A percentile compares a stretch with the other conserved stretches of the same genome.
Conservation (phyloP, 1,140 invertebrate species). For the Pogonognathellus flavescens region DNA sequence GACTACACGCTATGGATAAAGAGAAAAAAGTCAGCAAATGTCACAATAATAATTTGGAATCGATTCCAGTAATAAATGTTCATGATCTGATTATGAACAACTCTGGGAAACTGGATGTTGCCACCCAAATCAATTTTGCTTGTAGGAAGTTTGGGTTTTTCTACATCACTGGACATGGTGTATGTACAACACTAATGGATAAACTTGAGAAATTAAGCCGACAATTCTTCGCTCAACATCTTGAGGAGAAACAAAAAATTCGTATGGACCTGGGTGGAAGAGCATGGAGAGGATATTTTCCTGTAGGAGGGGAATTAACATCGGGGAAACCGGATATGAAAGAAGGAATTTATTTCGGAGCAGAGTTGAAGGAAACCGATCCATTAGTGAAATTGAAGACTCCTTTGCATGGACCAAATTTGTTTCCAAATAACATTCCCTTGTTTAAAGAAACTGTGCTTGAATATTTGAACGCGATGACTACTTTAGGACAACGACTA, state of each 20-base stretch:
- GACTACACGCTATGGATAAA: too few relatives aligned
- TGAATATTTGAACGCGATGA: slow-evolving; percentile 47
- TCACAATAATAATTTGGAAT: neutral
- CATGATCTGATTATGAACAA: neutral
- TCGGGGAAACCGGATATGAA: slow-evolving; percentile 57
- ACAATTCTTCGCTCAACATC: slow-evolving; percentile 51
- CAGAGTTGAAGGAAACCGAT: slow-evolving; percentile 52
- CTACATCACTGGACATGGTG: slow-evolving; percentile 58
- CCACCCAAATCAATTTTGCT: slow-evolving; percentile 52
- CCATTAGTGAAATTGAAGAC: slow-evolving; percentile 45
- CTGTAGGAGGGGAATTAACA: slow-evolving; percentile 59
- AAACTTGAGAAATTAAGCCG: slow-evolving; percentile 50
- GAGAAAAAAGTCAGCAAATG: too few relatives aligned
- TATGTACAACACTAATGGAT: slow-evolving; percentile 16
- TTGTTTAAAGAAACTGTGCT: slow-evolving; percentile 34
- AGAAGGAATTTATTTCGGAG: slow-evolving; percentile 63
- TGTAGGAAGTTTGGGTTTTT: slow-evolving; percentile 59
- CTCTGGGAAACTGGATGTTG: slow-evolving; percentile 20
- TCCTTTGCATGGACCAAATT: slow-evolving; percentile 60
- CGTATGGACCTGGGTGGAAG: slow-evolving; percentile 48
- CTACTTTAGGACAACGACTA: slow-evolving; percentile 41
- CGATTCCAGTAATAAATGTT: slow-evolving; percentile 53
- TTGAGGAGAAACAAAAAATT: slow-evolving; percentile 53
- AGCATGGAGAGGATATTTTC: slow-evolving; percentile 61
- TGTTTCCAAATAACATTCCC: slow-evolving; percentile 57